Conservation (phyloP, 2,888 invertebrate species). For the Agrochola litura region DNA sequence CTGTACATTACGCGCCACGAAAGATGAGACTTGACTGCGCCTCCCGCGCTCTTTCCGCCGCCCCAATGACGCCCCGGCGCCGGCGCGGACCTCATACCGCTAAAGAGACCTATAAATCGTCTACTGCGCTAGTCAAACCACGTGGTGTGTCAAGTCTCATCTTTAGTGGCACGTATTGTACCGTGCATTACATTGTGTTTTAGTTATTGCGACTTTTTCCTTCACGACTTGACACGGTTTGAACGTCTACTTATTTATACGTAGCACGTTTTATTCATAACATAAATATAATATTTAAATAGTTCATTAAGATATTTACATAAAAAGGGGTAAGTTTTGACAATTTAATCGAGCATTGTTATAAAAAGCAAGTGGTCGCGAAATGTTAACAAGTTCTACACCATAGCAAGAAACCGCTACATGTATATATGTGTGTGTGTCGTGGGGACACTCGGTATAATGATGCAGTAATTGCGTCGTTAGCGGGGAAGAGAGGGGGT, state of each 20-base stretch:
- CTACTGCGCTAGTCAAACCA: too few relatives aligned
- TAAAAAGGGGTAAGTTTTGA: constrained; percentile 9
- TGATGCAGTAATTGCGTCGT: constrained; percentile 55
- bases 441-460: constrained; percentile 37
- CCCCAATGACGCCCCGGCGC: too few relatives aligned
- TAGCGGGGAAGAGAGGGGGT: constrained; percentile 10
- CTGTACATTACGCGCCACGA: neutral
- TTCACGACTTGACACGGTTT: constrained; percentile 1
- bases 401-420: neutral
- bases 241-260: too few relatives aligned
- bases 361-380: constrained; percentile 8
- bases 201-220: neutral
- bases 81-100: too few relatives aligned
- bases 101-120: too few relatives aligned
- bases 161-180: too few relatives aligned
- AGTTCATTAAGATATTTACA: neutral
- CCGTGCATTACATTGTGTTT: too few relatives aligned
- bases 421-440: constrained; percentile 23
- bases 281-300: neutral
- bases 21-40: too few relatives aligned
- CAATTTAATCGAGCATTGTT: constrained; percentile 14
- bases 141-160: too few relatives aligned
- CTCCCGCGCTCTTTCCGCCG: too few relatives aligned
- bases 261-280: neutral
- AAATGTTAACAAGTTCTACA: constrained; percentile 36